Conservation (phyloP, 2,797 vertebrate genomes). For the Acrossocheilus fasciatus region DNA sequence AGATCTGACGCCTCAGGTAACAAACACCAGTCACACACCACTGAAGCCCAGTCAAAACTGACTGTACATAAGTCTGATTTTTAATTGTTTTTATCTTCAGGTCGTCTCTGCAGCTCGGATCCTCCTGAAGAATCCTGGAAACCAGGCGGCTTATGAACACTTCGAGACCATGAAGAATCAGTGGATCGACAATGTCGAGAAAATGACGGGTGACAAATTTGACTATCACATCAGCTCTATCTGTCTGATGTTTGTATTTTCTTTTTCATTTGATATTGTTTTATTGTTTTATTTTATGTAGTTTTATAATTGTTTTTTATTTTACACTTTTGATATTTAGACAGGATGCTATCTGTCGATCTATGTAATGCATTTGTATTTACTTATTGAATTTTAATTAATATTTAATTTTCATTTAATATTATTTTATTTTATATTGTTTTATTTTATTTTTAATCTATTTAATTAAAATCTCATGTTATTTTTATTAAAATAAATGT, state of each 20-base stretch:
- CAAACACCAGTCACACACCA: too few relatives aligned
- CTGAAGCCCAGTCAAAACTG: too few relatives aligned
- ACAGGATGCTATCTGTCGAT: too few relatives aligned
- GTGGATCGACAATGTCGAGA: slow-evolving; percentile 99
- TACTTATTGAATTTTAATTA: not conserved
- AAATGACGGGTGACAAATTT: slow-evolving; percentile 90
- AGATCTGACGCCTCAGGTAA: slow-evolving; percentile 95
- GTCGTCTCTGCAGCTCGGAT: slow-evolving; percentile 97
- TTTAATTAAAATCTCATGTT: too few relatives aligned
- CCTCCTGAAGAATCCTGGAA: slow-evolving; percentile 94
- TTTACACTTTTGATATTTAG: too few relatives aligned
- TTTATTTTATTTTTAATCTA: not conserved
- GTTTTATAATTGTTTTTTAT: too few relatives aligned
- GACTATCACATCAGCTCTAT: not conserved
- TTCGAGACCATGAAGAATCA: slow-evolving; percentile 99
- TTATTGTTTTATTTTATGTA: not conserved
- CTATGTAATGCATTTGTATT: not conserved
- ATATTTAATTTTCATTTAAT: too few relatives aligned
- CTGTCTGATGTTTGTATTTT: not conserved
- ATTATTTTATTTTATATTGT: not conserved
- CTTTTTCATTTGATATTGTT: not conserved
- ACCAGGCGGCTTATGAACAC: slow-evolving; percentile 96
- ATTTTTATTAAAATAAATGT: too few relatives aligned
- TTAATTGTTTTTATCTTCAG: slow-evolving; percentile 68
- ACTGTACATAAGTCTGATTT: not conserved